Evolutionary conservation across 2,797 vertebrate genomes (phyloP).

Genomic region (Spheniscus humboldti): DNA sequence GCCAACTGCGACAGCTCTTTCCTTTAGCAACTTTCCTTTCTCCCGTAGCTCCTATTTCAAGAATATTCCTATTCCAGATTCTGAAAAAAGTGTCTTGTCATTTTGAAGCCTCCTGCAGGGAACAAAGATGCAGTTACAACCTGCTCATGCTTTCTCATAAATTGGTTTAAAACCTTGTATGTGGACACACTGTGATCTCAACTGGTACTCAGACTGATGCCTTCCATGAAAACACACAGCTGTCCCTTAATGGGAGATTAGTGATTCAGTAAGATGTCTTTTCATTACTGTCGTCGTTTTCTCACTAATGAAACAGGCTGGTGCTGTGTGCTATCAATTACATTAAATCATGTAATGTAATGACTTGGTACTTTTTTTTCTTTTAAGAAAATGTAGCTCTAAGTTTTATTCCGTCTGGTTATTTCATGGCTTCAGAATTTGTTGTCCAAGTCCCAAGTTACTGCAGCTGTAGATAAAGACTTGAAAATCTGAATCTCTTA

Average conservation of each 20-base stretch:
- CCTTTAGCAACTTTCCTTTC: background rate
- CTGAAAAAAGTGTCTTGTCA: background rate
- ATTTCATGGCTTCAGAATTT: background rate
- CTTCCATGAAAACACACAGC: background rate
- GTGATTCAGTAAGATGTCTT: background rate
- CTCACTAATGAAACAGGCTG: background rate
- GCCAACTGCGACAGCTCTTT: background rate
- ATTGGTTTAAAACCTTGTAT: background rate
- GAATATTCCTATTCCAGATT: background rate
- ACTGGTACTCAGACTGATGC: background rate
- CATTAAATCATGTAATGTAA: background rate
- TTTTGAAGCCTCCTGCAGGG: background rate
- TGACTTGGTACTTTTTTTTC: background rate
- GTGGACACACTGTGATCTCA: background rate
- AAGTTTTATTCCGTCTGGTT: background rate
- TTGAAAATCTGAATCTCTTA: background rate
- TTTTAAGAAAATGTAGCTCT: rapidly evolving
- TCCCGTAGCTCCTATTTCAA: background rate
- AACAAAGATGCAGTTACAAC: background rate
- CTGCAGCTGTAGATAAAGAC: background rate
- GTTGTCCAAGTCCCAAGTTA: background rate
- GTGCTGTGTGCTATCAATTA: background rate
- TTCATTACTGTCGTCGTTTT: background rate
- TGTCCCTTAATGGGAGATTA: background rate
- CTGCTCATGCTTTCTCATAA: background rate